These are phyloP conservation scores for Phortica variegata DNA, from an alignment of 1,140 invertebrate genomes.

Conservation along the genomic window DNA sequence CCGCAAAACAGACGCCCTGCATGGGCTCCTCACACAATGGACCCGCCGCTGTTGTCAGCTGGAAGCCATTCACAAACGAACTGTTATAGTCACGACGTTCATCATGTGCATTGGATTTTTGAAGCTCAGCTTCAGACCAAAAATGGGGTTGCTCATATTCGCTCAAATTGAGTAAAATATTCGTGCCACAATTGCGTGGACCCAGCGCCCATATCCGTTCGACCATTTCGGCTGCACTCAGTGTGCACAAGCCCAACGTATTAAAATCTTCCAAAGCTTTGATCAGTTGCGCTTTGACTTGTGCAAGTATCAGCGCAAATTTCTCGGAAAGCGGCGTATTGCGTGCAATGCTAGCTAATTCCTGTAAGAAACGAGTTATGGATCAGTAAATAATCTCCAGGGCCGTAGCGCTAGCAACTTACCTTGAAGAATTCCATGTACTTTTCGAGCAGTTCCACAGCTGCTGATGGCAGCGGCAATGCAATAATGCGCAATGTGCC, in stretches of 20 bases:
- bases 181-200: slow-evolving; percentile 84
- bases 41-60: slow-evolving; percentile 85
- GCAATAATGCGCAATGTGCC: slow-evolving; percentile 76
- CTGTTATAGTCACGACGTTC: slow-evolving; percentile 67
- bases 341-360: slow-evolving; percentile 26
- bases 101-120: slow-evolving; percentile 41
- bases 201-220: slow-evolving; percentile 89
- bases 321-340: slow-evolving; percentile 41
- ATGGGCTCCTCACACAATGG: slow-evolving; percentile 95
- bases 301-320: slow-evolving; percentile 18
- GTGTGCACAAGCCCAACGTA: slow-evolving; percentile 26
- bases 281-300: slow-evolving; percentile 68
- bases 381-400: not conserved
- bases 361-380: slow-evolving; percentile 17
- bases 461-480: slow-evolving; percentile 73
- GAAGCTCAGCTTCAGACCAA: slow-evolving; percentile 29
- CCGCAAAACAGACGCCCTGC: slow-evolving; percentile 88
- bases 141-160: slow-evolving; percentile 59
- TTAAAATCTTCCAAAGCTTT: slow-evolving; percentile 60
- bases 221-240: slow-evolving; percentile 47
- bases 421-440: slow-evolving; percentile 62
- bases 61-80: slow-evolving; percentile 92
- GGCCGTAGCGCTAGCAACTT: not conserved
- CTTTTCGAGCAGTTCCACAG: slow-evolving; percentile 67
- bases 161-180: slow-evolving; percentile 79